Percentiles rank a stretch among this genome's conserved stretches.
Conservation (phyloP, 1,140 invertebrate species). For the Caenorhabditis brenneri region DNA sequence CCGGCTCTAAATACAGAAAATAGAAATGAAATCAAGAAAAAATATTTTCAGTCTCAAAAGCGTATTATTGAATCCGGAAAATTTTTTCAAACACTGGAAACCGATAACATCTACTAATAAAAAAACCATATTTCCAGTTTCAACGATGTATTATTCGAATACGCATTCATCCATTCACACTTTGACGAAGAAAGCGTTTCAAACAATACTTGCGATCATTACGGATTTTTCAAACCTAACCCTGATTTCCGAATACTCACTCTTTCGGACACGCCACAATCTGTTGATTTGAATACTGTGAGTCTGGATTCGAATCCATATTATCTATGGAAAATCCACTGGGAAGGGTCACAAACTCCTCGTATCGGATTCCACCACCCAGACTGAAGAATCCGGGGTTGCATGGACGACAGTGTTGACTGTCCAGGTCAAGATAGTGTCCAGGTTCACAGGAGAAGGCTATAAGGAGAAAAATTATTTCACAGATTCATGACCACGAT, state of each 20-base stretch:
- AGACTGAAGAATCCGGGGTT: conserved; percentile 65
- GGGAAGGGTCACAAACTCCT: conserved; percentile 64
- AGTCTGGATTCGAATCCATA: conserved; percentile 57
- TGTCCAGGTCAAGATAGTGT: conserved; percentile 66
- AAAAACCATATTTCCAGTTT: too few species aligned
- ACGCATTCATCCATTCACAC: too few species aligned
- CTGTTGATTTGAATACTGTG: conserved; percentile 8
- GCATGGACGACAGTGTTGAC: conserved; percentile 64
- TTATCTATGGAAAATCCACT: conserved; percentile 63
- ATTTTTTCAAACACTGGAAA: too few species aligned
- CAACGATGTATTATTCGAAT: too few species aligned
- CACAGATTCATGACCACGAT: background rate
- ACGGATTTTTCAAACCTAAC: too few species aligned
- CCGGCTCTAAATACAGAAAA: conserved; percentile 66
- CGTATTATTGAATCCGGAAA: too few species aligned
- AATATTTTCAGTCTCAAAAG: too few species aligned
- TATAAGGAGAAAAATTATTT: conserved; percentile 56
- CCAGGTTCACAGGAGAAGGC: conserved; percentile 64
- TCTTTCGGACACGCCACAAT: conserved; percentile 37
- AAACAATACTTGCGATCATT: too few species aligned
- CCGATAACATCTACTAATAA: too few species aligned
- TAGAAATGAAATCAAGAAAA: background rate
- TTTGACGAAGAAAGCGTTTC: too few species aligned
- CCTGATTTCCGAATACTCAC: too few species aligned
- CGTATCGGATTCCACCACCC: conserved; percentile 67